Conservation (phyloP, 2,888 invertebrate genomes). For the Opisthograptis luteolata region DNA sequence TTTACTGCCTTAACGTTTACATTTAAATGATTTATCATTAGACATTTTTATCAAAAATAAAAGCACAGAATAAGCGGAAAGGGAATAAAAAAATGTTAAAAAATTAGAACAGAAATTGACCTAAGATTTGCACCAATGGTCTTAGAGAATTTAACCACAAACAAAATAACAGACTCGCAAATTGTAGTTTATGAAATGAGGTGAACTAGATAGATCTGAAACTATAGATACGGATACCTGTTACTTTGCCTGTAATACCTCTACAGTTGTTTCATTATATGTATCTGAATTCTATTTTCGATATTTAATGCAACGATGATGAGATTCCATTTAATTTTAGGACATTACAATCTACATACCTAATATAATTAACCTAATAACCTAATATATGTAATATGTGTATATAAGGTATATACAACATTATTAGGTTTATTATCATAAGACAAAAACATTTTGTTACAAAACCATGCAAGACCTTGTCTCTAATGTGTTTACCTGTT, state of each 20-base stretch:
- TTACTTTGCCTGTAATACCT: no score
- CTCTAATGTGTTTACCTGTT: conserved; percentile 23
- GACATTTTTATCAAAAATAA: no score
- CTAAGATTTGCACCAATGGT: background rate
- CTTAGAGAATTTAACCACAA: conserved; percentile 9
- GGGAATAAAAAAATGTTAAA: no score
- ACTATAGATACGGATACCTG: background rate
- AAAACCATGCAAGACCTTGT: conserved; percentile 27
- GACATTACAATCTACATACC: conserved; percentile 7
- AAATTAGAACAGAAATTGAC: background rate
- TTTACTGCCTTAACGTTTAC: no score
- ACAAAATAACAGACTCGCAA: background rate
- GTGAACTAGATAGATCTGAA: background rate
- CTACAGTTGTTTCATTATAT: background rate
- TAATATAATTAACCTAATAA: no score
- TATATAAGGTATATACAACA: background rate
- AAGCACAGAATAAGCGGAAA: no score
- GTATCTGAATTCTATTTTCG: conserved; percentile 25
- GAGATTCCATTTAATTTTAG: conserved; percentile 12
- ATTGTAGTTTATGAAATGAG: conserved; percentile 1
- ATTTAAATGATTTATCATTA: no score
- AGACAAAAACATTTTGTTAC: conserved; percentile 11
- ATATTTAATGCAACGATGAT: conserved; percentile 18
- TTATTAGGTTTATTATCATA: background rate
- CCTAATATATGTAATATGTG: no score